Base-by-base conservation (phyloP, 2,113 vertebrate genomes). In the Erythrocebus patas region DNA sequence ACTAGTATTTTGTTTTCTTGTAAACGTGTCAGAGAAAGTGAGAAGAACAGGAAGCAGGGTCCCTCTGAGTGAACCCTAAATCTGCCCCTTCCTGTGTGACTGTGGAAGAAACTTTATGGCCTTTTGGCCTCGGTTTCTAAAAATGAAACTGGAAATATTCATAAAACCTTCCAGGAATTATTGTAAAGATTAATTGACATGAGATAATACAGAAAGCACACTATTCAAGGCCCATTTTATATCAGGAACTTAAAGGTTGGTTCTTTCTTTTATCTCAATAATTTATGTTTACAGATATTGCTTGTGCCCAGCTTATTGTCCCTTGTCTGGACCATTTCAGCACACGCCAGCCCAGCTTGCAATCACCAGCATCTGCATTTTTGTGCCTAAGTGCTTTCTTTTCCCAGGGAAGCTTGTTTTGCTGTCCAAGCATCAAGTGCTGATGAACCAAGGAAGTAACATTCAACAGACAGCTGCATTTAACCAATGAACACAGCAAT, bases 321-420 rank as follows among this genome's bases (percentile, higher is more conserved):
- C 9, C 30, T 88, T 30, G 32, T 40, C 11, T 55, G 57, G 55
- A 8, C 52, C 8, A 2, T 57, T 32, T 10, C 13, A 11, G 2
- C 1, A 14, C 12, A 45, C 0, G 0, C 16, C 20, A 38, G 3
- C 16, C 23, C 10, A 17, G n/a, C 55, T 30, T 30, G 20, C 48
- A 59, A 14, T 27, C 11, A 6, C 32, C 12, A 27, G 5, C 48
- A 45, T 18, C 30, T 66, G n/a, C 40, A 3, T 64, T 43, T 23
- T 1, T 25, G 91, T 50, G 6, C 8, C 30, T 5, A 22, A 8
- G 23, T 25, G 2, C 38, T 40, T 52, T 22, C 52, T 40, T 0
- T 9, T 25, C 7, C 35, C 8, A 0, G 0, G 0, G 17, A 45
- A 89, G 18, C 18, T 89, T 92, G 14, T 35, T 84, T 64, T 72